Evolutionary conservation across 2,888 invertebrate genomes (phyloP), one percentile per base, ranked within the genome.

Genomic region (Drosophila nigricruria): DNA sequence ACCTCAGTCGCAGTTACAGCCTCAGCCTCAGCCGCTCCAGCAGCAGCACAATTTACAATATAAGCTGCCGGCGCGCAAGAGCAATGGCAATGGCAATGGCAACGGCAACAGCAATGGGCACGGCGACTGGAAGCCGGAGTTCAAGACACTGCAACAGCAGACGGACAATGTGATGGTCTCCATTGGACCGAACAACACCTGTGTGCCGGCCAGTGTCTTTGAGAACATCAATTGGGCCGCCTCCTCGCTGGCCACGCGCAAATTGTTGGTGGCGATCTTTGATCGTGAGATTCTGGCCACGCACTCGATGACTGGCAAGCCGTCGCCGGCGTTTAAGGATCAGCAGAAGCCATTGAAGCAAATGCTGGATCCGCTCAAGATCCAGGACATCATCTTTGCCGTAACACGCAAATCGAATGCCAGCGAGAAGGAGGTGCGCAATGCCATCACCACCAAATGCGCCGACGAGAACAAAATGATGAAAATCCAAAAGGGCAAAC

Each of bases 391-490:
- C 42, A 93, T 95, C 14, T 93, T 93, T 62, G 94, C 93, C 1
- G 94, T 95, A 0, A 93, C 94, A 0, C 88, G 90, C 38, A 93
- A 93, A 72, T 95, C 94, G 79, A 91, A 93, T 25, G 94, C 95
- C 1, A 93, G 93, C 49, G 94, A 94, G 77, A 94, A 94, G 80
- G 92, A 94, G 73, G 94, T 95, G 1, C 94, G 95, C 57, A 93
- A 93, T 74, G 93, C 93, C n/a, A 95, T 95, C 27, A 95, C 95
- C 12, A 94, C 94, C 0, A 95, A 95, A 83, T 95, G 95, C 77
- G 94, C 95, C 0, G 95, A 95, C 77, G 95, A 95, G 91, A 94
- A 95, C 50, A 95, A 95, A 89, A 92, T 95, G 90, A 93, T 93
- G 82, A 94, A 94, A 79, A 92, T 93, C 56, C 82, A 91, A 62